phyloP scores from a whole-genome alignment of 2,797 vertebrate genomes.

The Mormyrus hasselquistii region DNA sequence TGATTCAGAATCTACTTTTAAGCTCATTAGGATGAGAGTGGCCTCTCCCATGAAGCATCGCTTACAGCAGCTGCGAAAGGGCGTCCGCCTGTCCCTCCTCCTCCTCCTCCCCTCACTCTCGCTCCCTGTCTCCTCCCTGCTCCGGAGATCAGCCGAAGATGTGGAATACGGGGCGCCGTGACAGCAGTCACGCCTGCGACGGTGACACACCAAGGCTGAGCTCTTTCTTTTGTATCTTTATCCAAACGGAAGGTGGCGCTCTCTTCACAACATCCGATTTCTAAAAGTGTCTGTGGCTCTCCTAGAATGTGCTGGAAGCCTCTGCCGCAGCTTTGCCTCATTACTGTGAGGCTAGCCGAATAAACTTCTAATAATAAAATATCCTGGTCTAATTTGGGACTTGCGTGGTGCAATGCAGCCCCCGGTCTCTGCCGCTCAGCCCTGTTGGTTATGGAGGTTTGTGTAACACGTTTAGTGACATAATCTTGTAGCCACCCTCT shows the following conservation, averaged over 20 bases:
- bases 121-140: neutral
- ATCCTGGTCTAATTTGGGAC: neutral
- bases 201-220: neutral
- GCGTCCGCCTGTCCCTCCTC: neutral
- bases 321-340: neutral
- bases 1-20: constrained; percentile 36
- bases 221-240: neutral
- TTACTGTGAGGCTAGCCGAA: neutral
- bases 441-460: neutral
- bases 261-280: neutral
- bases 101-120: too few species aligned
- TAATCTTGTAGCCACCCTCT: neutral
- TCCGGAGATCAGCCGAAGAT: neutral
- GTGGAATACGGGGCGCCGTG: neutral
- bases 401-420: neutral
- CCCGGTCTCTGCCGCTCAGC: too few species aligned
- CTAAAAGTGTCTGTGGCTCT: neutral
- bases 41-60: constrained; percentile 25
- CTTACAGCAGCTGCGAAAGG: neutral
- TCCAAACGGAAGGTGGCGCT: neutral
- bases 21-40: constrained; percentile 49
- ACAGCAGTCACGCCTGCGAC: neutral
- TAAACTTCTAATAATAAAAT: neutral
- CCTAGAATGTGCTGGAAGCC: neutral
- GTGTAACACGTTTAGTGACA: neutral